Evolutionary conservation across 1,140 invertebrate species (phyloP).

Genomic region (Penaeus indicus): DNA sequence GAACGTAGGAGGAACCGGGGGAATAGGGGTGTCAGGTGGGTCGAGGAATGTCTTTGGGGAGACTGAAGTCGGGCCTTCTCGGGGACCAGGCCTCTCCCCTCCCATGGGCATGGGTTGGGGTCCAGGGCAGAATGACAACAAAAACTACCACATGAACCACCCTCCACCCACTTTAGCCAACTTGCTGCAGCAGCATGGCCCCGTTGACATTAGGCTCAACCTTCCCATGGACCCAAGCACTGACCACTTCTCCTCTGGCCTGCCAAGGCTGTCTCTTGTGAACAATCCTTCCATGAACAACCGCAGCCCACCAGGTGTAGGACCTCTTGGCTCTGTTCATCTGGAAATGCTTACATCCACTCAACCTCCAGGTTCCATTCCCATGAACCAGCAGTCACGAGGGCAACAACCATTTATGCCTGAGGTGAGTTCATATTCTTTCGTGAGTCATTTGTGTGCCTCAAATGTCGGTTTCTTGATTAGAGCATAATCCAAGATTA

Average conservation of each 20-base stretch:
- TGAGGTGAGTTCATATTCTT: conserved; percentile 39
- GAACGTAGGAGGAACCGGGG: conserved; percentile 44
- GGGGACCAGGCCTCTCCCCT: conserved; percentile 42
- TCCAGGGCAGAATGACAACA: conserved; percentile 41
- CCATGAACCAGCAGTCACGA: conserved; percentile 40
- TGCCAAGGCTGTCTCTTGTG: conserved; percentile 38
- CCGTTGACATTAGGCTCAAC: conserved; percentile 54
- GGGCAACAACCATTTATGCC: conserved; percentile 47
- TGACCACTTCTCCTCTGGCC: conserved; percentile 41
- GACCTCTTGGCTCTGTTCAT: conserved; percentile 45
- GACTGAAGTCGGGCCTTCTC: conserved; percentile 32
- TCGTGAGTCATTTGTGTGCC: background rate
- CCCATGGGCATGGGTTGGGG: conserved; percentile 42
- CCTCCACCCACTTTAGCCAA: conserved; percentile 50
- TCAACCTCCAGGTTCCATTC: conserved; percentile 36
- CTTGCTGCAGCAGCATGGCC: conserved; percentile 49
- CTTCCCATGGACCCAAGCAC: conserved; percentile 34
- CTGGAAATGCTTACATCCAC: conserved; percentile 46
- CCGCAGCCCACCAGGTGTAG: conserved; percentile 50
- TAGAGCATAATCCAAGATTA: background rate
- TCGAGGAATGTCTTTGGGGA: conserved; percentile 50
- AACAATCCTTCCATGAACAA: conserved; percentile 46
- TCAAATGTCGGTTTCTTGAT: background rate
- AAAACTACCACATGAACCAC: conserved; percentile 48
- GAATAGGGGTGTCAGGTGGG: conserved; percentile 28